phyloP scores from a whole-genome alignment of 37 sponge, comb jelly and placozoan species.

The Theonella swinhoei region DNA sequence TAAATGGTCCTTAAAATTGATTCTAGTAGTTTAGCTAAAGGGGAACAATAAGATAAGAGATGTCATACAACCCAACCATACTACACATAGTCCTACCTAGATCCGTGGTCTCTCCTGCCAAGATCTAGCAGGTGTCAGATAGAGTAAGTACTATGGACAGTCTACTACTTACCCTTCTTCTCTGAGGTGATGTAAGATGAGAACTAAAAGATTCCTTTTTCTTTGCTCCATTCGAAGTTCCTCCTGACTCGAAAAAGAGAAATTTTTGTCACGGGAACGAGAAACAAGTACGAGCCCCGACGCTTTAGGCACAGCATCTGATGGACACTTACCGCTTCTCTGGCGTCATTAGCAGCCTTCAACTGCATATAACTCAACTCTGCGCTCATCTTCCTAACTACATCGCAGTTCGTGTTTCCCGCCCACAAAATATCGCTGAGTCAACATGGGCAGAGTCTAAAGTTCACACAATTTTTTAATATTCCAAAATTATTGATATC shows the following conservation, averaged over 20 bases:
- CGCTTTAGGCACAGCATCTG: too few species aligned
- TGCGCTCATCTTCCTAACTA: constrained; percentile 39
- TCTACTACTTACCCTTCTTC: constrained; percentile 81
- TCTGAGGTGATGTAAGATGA: constrained; percentile 80
- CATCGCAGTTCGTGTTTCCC: neutral
- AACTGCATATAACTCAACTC: constrained; percentile 93
- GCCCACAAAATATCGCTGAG: neutral
- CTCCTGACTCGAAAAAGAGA: constrained; percentile 59
- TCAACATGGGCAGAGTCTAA: neutral
- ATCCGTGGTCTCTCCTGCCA: neutral
- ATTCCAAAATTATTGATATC: neutral
- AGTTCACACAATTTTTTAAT: too few species aligned
- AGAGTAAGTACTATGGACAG: too few species aligned
- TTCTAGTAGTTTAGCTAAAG: too few species aligned
- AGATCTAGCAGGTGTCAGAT: neutral
- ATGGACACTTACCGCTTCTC: constrained; percentile 22
- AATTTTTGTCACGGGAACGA: too few species aligned
- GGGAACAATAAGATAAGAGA: too few species aligned
- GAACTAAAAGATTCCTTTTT: constrained; percentile 77
- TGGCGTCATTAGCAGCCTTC: constrained; percentile 87
- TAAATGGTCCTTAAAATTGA: too few species aligned
- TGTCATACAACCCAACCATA: too few species aligned
- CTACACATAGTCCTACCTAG: too few species aligned
- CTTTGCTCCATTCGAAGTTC: constrained; percentile 79
- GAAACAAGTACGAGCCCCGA: too few species aligned